Evolutionary conservation across 2,113 vertebrate species (phyloP).

Genomic region (Ancistrus triradiatus): DNA sequence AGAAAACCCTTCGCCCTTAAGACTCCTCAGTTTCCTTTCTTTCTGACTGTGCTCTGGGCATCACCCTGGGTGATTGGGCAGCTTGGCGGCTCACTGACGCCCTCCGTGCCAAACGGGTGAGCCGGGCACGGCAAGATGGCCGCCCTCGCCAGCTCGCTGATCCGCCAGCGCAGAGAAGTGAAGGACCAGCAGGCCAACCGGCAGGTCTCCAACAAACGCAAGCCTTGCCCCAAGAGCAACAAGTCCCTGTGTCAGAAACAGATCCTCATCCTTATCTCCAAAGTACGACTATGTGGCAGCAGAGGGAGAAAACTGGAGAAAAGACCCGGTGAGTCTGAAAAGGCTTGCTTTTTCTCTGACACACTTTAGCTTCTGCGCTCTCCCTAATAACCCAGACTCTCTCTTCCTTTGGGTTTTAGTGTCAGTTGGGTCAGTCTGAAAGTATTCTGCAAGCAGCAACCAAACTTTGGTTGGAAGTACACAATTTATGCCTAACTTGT

Average conservation of each 20-base stretch:
- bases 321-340: slow-evolving; percentile 68
- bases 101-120: slow-evolving; percentile 63
- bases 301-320: slow-evolving; percentile 74
- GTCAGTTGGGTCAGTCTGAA: no score
- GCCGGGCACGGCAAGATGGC: slow-evolving; percentile 73
- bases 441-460: no score
- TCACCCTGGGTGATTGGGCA: slow-evolving; percentile 62
- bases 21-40: not conserved
- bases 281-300: slow-evolving; percentile 83
- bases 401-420: no score
- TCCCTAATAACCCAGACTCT: no score
- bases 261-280: slow-evolving; percentile 83
- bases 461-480: no score
- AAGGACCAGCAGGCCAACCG: slow-evolving; percentile 79
- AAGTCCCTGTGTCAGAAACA: slow-evolving; percentile 89
- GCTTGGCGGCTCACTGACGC: slow-evolving; percentile 61
- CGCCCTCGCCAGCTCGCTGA: slow-evolving; percentile 84
- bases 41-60: slow-evolving; percentile 31
- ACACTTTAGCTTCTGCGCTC: no score
- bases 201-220: slow-evolving; percentile 78
- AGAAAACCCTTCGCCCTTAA: slow-evolving; percentile 15
- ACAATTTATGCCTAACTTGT: no score
- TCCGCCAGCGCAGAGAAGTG: slow-evolving; percentile 83
- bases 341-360: no score
- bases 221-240: slow-evolving; percentile 83